Percentiles rank a stretch among this genome's conserved stretches.
Conservation (phyloP, 2,888 invertebrate genomes). For the Heteropelma amictum region DNA sequence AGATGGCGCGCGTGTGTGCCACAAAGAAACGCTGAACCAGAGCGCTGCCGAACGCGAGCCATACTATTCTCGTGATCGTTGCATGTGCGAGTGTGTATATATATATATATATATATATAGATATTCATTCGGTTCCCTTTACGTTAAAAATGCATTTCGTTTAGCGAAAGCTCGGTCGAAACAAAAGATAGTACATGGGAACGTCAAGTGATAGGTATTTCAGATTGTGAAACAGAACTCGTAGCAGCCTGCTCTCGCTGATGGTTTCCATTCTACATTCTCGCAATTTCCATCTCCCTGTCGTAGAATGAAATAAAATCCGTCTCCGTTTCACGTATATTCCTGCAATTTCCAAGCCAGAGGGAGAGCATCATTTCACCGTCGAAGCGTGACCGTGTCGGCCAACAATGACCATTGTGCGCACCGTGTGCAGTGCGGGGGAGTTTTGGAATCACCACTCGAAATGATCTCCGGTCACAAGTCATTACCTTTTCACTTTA, state of each 20-base stretch:
- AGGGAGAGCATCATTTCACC: slow-evolving; percentile 66
- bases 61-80: slow-evolving; percentile 46
- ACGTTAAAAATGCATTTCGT: slow-evolving; percentile 18
- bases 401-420: slow-evolving; percentile 75
- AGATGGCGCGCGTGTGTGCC: background rate
- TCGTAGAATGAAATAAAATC: slow-evolving; percentile 39
- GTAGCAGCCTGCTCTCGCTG: no score
- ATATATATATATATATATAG: no score
- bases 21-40: background rate
- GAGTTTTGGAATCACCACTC: slow-evolving; percentile 62
- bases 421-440: slow-evolving; percentile 61
- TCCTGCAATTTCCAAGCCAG: slow-evolving; percentile 14
- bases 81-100: slow-evolving; percentile 17
- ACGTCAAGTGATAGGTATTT: background rate
- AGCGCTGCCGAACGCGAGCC: background rate
- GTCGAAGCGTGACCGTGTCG: slow-evolving; percentile 73
- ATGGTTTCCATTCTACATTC: slow-evolving; percentile 2
- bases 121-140: slow-evolving; percentile 34
- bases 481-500: slow-evolving; percentile 77
- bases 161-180: background rate
- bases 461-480: slow-evolving; percentile 76
- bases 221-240: no score
- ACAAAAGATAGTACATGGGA: background rate
- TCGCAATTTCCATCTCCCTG: slow-evolving; percentile 10
- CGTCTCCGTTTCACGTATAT: slow-evolving; percentile 16